A percentile compares a stretch with the other conserved stretches of the same genome.
Conservation (phyloP, 2,888 invertebrate genomes). For the Mythimna vitellina region DNA sequence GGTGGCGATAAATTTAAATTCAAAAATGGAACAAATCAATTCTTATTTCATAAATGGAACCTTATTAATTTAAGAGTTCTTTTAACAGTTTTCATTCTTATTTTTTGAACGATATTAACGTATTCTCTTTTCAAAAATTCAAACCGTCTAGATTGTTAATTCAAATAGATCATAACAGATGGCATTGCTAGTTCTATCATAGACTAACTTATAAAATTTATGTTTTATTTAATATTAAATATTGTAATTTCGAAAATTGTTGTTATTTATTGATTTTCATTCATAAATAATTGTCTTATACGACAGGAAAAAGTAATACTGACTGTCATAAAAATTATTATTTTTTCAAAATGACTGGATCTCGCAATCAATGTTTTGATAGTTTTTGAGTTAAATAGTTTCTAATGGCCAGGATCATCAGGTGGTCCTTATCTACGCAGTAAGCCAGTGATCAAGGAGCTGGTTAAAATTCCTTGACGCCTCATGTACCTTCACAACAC, state of each 20-base stretch:
- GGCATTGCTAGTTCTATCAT: conserved; percentile 36
- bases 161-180: conserved; percentile 48
- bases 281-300: background rate
- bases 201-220: background rate
- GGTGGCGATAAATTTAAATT: conserved; percentile 36
- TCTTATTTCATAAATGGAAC: conserved; percentile 19
- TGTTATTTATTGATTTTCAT: no score
- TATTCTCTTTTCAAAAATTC: conserved; percentile 15
- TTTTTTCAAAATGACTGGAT: conserved; percentile 64
- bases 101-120: background rate
- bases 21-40: conserved; percentile 16
- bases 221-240: background rate
- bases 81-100: background rate
- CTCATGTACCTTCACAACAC: conserved; percentile 77
- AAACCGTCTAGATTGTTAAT: background rate
- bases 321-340: conserved; percentile 1
- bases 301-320: background rate
- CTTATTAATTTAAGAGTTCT: conserved; percentile 6
- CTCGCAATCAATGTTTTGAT: conserved; percentile 73
- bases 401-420: background rate
- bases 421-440: conserved; percentile 86
- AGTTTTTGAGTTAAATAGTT: conserved; percentile 23
- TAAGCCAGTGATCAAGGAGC: conserved; percentile 81
- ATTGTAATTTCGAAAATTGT: fast-evolving
- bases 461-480: conserved; percentile 76